Percentiles rank a stretch among this genome's conserved stretches.
phyloP scores from a whole-genome alignment of 2,113 vertebrate genomes.

The Paramisgurnus dabryanus region DNA sequence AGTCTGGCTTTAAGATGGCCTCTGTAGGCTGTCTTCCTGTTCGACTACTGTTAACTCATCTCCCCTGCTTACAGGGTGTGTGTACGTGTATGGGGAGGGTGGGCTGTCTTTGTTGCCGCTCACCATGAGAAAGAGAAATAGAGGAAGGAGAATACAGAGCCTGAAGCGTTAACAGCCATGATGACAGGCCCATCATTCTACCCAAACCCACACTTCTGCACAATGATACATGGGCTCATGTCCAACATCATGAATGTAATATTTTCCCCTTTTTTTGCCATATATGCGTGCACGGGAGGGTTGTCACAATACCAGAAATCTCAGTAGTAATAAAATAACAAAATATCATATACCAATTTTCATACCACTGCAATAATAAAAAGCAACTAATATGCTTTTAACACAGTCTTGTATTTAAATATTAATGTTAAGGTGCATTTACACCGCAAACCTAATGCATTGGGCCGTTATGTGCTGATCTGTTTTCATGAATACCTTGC shows the following conservation, averaged over 20 bases:
- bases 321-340: too few species aligned
- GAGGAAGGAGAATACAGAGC: slow-evolving; percentile 43
- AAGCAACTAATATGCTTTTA: too few species aligned
- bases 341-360: too few species aligned
- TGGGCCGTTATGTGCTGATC: too few species aligned
- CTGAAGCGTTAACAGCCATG: slow-evolving; percentile 15
- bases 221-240: background rate
- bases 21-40: slow-evolving; percentile 53
- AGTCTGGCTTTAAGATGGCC: slow-evolving; percentile 64
- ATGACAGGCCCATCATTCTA: slow-evolving; percentile 16
- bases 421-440: too few species aligned
- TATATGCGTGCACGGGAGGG: slow-evolving; percentile 16
- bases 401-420: too few species aligned
- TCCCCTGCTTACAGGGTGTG: slow-evolving; percentile 17
- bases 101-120: slow-evolving; percentile 60
- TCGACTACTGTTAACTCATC: slow-evolving; percentile 64
- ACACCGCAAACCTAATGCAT: too few species aligned
- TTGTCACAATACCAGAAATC: too few species aligned
- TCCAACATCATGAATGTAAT: slow-evolving; percentile 2
- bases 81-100: slow-evolving; percentile 44
- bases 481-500: too few species aligned
- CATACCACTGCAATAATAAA: too few species aligned
- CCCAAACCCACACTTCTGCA: background rate
- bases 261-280: background rate
- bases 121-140: slow-evolving; percentile 36